phyloP scores from a whole-genome alignment of 2,797 vertebrate genomes.

The Spizella passerina region DNA sequence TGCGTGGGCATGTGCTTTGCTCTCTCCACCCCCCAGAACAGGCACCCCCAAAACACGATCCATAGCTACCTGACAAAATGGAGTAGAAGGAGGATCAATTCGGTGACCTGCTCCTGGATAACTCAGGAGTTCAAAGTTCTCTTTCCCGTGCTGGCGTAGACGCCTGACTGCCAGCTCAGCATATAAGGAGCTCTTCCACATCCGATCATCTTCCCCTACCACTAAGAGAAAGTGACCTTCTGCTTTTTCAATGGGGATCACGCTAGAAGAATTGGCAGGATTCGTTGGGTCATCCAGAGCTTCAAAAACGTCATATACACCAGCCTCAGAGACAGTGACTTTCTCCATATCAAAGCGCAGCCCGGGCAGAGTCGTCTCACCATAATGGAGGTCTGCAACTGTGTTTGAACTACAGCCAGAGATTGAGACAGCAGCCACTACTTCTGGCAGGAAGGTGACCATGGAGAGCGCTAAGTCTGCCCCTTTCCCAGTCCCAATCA shows the following conservation, averaged over 20 bases:
- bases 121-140: conserved; percentile 70
- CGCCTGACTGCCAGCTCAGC: conserved; percentile 61
- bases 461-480: conserved; percentile 75
- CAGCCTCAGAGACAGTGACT: conserved; percentile 56
- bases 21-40: conserved; percentile 77
- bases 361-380: conserved; percentile 62
- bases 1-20: conserved; percentile 78
- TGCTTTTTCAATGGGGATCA: conserved; percentile 73
- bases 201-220: conserved; percentile 69
- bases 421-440: conserved; percentile 70
- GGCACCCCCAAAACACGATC: conserved; percentile 72
- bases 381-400: conserved; percentile 63
- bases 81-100: conserved; percentile 82
- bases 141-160: conserved; percentile 59
- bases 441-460: conserved; percentile 74
- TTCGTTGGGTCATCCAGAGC: conserved; percentile 66
- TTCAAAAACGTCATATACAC: conserved; percentile 71
- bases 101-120: conserved; percentile 85
- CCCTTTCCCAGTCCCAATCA: conserved; percentile 75
- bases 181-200: conserved; percentile 75
- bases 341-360: conserved; percentile 64
- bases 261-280: conserved; percentile 56
- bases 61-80: conserved; percentile 64
- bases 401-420: conserved; percentile 73
- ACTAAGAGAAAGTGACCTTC: conserved; percentile 71